Base-by-base conservation (phyloP, 2,888 invertebrate genomes). In the Pimpla rufipes region DNA sequence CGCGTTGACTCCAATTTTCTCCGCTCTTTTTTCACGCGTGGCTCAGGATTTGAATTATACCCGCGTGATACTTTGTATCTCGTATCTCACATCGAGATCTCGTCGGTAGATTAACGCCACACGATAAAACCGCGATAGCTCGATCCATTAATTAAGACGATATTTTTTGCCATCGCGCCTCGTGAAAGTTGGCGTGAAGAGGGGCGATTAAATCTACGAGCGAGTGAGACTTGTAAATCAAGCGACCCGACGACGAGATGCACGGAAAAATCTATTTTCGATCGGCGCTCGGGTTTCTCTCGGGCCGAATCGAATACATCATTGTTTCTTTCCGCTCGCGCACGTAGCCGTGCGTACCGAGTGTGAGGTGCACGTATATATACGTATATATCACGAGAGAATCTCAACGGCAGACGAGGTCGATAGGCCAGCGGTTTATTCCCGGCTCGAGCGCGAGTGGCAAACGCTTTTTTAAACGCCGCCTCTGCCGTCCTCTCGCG, bases 401-500 rank as follows among this genome's bases (percentile, higher is more conserved):
- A 85, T 84, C 85, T 79, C 81, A 82, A 83, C 83, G 59, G 81
- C 80, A 86, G 86, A 83, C 70, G 84, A 83, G 89, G 87, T 88
- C 88, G 88, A 89, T 89, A 88, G 88, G 88, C 83, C 88, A 83
- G 81, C 42, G 47, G 76, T 76, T 87, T 89, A 87, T 88, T 88
- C 89, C 88, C 82, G 79, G 81, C 66, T 16, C 52, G 77, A 64
- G 71, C 79, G 40, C 57, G 73, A 82, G 83, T 81, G 80, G 81
- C 83, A 74, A 81, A 62, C 76, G 47, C 68, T 85, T 81, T 83
- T 83, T 68, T 83, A 81, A 76, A 62, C 70, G 59, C 64, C 45
- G 76, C 85, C 86, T 86, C 86, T 85, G 81, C 80, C 80, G 29
- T 29, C 29, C 29, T 29, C 29, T 29, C 29, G 29, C n/a, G n/a